These are phyloP conservation scores for Drosophila parthenogenetica DNA, from an alignment of 2,888 invertebrate species.

Conservation along the genomic window DNA sequence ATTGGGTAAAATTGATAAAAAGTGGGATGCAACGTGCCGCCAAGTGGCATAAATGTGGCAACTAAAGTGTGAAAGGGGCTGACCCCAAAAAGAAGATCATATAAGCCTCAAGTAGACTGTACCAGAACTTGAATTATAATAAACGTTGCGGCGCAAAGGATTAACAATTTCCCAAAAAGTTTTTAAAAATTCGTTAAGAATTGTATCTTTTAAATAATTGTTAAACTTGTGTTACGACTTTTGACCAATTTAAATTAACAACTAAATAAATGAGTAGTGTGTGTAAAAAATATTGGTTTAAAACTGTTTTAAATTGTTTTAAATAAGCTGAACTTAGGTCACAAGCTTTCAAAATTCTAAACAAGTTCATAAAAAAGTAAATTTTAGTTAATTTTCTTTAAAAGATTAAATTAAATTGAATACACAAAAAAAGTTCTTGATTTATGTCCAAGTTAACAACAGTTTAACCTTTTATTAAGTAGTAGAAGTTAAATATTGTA, in stretches of 20 bases:
- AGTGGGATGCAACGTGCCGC: constrained; percentile 37
- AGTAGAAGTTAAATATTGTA: too few relatives aligned
- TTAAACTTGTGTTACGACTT: too few relatives aligned
- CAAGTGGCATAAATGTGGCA: constrained; percentile 25
- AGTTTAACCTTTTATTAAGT: too few relatives aligned
- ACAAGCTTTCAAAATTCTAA: not conserved
- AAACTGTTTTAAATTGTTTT: not conserved
- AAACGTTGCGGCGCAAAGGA: not conserved
- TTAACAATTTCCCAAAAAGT: not conserved
- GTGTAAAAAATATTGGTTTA: not conserved
- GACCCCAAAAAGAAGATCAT: constrained; percentile 44
- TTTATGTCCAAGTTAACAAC: too few relatives aligned
- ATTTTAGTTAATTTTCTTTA: too few relatives aligned
- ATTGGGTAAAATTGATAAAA: constrained; percentile 62
- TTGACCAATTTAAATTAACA: too few relatives aligned
- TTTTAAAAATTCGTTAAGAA: not conserved
- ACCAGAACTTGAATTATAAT: not conserved
- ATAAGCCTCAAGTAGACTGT: not conserved
- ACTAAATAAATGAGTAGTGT: too few relatives aligned
- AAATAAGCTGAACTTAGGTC: not conserved
- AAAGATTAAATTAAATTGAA: too few relatives aligned
- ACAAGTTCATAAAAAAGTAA: too few relatives aligned
- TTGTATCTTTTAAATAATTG: too few relatives aligned
- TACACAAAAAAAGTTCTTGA: too few relatives aligned
- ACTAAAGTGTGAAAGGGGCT: constrained; percentile 65